Evolutionary conservation across 2,797 vertebrate genomes (phyloP).

Genomic region (Dicrostonyx torquatus): DNA sequence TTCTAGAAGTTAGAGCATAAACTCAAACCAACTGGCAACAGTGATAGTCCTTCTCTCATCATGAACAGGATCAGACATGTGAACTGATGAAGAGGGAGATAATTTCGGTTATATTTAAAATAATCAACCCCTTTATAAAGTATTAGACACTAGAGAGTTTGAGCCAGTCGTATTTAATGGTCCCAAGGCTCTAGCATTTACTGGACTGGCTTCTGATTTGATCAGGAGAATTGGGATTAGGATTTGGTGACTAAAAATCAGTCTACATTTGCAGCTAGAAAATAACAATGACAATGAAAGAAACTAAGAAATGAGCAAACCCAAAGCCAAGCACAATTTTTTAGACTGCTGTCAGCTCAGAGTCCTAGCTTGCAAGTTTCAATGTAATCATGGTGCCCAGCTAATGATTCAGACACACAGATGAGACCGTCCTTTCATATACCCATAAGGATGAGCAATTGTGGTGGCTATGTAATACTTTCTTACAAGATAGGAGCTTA

Average conservation of each 20-base stretch:
- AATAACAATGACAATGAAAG: not conserved
- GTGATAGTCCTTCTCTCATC: not conserved
- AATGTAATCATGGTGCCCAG: not conserved
- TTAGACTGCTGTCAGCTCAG: not conserved
- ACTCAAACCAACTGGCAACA: not conserved
- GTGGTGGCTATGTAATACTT: not conserved
- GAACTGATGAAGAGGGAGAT: too few relatives aligned
- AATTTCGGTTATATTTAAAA: too few relatives aligned
- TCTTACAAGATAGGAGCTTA: not conserved
- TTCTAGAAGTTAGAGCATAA: not conserved
- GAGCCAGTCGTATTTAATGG: too few relatives aligned
- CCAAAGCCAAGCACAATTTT: not conserved
- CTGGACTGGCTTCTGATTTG: not conserved
- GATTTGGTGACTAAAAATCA: not conserved
- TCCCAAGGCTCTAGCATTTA: accelerated
- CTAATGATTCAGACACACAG: not conserved
- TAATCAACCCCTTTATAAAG: not conserved
- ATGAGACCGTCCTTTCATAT: not conserved
- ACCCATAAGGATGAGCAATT: not conserved
- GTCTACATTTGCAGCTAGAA: not conserved
- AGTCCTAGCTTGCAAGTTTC: not conserved
- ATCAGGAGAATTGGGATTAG: not conserved
- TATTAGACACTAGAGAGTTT: not conserved
- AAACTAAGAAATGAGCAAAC: not conserved
- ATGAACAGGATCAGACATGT: accelerated